phyloP scores from a whole-genome alignment of 1,140 invertebrate species.

The Drosophila simulans region DNA sequence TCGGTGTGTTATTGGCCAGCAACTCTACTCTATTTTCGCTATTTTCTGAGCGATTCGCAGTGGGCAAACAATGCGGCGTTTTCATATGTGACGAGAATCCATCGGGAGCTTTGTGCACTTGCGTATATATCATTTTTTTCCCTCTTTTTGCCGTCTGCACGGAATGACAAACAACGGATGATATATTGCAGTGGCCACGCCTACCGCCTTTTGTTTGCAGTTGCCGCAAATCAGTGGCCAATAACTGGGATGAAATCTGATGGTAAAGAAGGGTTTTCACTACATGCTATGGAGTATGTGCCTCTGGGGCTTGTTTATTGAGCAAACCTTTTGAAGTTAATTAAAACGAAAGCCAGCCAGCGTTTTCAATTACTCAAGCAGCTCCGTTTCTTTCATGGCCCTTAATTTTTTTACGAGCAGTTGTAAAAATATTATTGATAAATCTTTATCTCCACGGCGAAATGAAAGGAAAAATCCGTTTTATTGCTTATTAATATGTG shows the following conservation, averaged over 20 bases:
- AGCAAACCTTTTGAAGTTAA: slow-evolving; percentile 73
- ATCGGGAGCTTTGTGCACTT: slow-evolving; percentile 53
- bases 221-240: slow-evolving; percentile 77
- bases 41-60: slow-evolving; percentile 19
- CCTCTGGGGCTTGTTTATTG: slow-evolving; percentile 36
- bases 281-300: neutral
- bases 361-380: slow-evolving; percentile 66
- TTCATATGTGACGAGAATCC: slow-evolving; percentile 61
- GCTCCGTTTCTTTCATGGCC: neutral
- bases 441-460: slow-evolving; percentile 5
- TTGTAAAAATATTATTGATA: slow-evolving; percentile 72
- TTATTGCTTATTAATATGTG: slow-evolving; percentile 67
- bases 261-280: neutral
- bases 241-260: slow-evolving; percentile 45
- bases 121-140: slow-evolving; percentile 6
- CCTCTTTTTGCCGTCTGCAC: slow-evolving; percentile 14
- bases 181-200: slow-evolving; percentile 68
- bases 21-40: slow-evolving; percentile 28
- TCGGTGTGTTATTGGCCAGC: slow-evolving; percentile 49
- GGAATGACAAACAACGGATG: slow-evolving; percentile 64
- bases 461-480: slow-evolving; percentile 9
- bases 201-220: slow-evolving; percentile 64
- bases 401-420: slow-evolving; percentile 32
- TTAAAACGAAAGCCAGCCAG: slow-evolving; percentile 55
- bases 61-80: slow-evolving; percentile 55